phyloP scores from a whole-genome alignment of 2,797 vertebrate genomes.

The Sphaeramia orbicularis region DNA sequence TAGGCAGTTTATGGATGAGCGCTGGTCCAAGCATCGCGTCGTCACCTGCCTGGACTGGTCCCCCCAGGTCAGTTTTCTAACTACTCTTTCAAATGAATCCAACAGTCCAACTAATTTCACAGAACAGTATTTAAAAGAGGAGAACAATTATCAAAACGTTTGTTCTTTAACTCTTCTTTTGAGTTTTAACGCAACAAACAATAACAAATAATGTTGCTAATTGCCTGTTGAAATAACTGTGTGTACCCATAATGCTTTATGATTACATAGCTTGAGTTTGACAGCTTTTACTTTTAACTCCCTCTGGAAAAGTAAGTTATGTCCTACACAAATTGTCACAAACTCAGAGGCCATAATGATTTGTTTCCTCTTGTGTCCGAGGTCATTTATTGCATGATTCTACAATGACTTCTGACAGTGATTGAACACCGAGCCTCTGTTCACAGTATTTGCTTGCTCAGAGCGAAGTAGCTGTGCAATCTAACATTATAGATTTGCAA shows the following conservation, averaged over 20 bases:
- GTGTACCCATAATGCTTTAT: constrained; percentile 71
- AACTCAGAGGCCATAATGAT: constrained; percentile 76
- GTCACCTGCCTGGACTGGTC: constrained; percentile 99
- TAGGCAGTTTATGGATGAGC: constrained; percentile 96
- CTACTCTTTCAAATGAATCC: constrained; percentile 11
- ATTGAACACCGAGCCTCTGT: constrained; percentile 76
- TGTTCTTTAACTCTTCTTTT: background rate
- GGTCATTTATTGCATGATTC: constrained; percentile 75
- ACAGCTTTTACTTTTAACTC: constrained; percentile 74
- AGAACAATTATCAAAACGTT: constrained; percentile 16
- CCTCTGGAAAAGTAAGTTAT: constrained; percentile 71
- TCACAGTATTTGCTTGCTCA: constrained; percentile 52
- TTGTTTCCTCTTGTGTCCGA: constrained; percentile 81
- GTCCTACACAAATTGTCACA: constrained; percentile 78
- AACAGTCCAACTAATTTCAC: constrained; percentile 5
- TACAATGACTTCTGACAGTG: constrained; percentile 80
- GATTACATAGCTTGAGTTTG: constrained; percentile 72
- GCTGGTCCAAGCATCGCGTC: constrained; percentile 98
- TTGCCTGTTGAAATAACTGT: constrained; percentile 60
- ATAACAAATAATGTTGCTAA: constrained; percentile 41
- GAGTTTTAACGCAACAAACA: background rate
- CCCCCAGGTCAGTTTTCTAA: constrained; percentile 87
- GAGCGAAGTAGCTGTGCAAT: constrained; percentile 52
- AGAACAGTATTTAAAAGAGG: background rate
- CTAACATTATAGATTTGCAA: constrained; percentile 52